Evolutionary conservation across 2,113 vertebrate genomes (phyloP), one percentile per base, ranked within the genome.

Genomic region (Murina feae): DNA sequence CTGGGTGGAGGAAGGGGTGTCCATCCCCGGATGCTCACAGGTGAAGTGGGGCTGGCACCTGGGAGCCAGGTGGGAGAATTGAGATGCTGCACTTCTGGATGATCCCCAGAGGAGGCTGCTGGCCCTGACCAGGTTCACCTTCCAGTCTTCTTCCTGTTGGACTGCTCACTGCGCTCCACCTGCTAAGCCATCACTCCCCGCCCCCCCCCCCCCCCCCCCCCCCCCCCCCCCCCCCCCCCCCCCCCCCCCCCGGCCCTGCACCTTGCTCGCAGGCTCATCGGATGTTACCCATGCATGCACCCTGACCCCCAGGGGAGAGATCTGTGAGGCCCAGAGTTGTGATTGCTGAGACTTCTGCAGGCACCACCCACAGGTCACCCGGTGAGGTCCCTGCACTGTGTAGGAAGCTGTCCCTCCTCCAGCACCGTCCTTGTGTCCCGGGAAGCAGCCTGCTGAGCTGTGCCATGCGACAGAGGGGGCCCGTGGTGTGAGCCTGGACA

Each of bases 401-500:
- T 10, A 9, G 49, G 53, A 55, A 30, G 81, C 37, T 6, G 21
- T 39, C 30, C 21, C 21, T 47, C 44, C 30, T 42, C 35, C 35
- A 30, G 53, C 66, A 32, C 13, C 0, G 5, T n/a, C 55, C 25
- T 39, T 2, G 0, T 9, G 0, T 20, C 47, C 12, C 2, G 7
- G 20, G 39, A 16, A 49, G 11, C 20, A 8, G 35, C 32, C 1
- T 1, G 9, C 51, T 11, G 63, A 63, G 23, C 37, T 5, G 37
- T 18, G 58, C 37, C 32, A 1, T 0, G 1, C 9, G 0, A 0
- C 21, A 35, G 0, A 0, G 42, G 25, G 49, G 17, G 9, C 25
- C 82, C 12, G 4, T 0, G 6, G 35, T 8, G 2, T 0, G 25
- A 14, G 49, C 20, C 68, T 9, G 51, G 4, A 17, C 49, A 51